These are phyloP conservation scores for Lathronympha strigana DNA, from an alignment of 2,888 invertebrate species.

Conservation along the genomic window DNA sequence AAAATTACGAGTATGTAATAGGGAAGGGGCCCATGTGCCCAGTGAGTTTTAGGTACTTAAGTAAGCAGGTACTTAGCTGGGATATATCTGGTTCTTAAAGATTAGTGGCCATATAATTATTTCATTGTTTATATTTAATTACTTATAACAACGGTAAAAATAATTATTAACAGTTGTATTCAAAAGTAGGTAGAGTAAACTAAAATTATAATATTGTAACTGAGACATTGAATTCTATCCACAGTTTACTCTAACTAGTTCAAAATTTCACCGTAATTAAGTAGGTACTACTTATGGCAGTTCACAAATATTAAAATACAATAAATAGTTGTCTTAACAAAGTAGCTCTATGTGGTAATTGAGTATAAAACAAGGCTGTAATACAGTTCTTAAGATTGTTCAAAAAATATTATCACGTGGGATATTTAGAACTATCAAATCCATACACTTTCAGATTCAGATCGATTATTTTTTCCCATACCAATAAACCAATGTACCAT, in stretches of 20 bases:
- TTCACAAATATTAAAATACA: constrained; percentile 65
- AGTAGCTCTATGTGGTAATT: constrained; percentile 41
- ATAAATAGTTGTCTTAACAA: constrained; percentile 66
- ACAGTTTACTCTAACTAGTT: constrained; percentile 13
- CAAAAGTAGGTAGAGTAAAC: constrained; percentile 1
- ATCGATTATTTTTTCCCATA: background rate
- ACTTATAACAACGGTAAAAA: background rate
- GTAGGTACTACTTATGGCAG: constrained; percentile 74
- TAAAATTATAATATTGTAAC: no score
- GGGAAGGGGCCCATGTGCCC: no score
- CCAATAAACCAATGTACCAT: no score
- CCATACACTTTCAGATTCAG: background rate
- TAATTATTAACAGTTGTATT: background rate
- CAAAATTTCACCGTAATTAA: constrained; percentile 10
- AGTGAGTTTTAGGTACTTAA: no score
- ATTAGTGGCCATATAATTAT: background rate
- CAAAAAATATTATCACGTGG: background rate
- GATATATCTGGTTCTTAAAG: no score
- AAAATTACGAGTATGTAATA: no score
- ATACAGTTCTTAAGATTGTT: background rate
- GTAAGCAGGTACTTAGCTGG: no score
- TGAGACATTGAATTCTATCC: no score
- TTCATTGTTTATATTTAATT: constrained; percentile 1
- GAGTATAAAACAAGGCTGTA: constrained; percentile 26
- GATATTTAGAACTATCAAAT: background rate